Evolutionary conservation across 2,888 invertebrate genomes (phyloP).

Genomic region (Octodonta nipae): DNA sequence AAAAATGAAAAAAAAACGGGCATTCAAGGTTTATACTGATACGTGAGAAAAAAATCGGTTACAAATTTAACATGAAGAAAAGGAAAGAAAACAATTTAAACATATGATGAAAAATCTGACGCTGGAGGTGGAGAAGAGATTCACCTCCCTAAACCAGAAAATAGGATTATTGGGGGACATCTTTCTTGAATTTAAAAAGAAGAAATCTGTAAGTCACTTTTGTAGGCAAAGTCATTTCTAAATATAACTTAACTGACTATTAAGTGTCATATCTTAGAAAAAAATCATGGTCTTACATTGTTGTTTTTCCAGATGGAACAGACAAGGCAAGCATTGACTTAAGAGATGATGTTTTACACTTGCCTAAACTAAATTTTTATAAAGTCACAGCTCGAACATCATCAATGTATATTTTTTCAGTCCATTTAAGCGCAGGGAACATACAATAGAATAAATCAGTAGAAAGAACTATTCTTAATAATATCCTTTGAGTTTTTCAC

Average conservation of each 20-base stretch:
- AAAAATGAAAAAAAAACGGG: neutral
- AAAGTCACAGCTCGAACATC: neutral
- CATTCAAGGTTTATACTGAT: neutral
- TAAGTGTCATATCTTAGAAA: neutral
- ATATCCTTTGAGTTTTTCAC: neutral
- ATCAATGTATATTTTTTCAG: neutral
- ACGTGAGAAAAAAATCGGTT: neutral
- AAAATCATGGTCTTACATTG: neutral
- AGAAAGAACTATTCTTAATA: neutral
- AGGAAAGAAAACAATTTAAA: neutral
- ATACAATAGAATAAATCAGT: neutral
- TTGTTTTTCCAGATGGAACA: neutral
- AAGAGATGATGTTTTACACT: neutral
- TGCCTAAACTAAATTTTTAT: neutral
- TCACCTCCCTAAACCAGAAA: neutral
- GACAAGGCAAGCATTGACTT: neutral
- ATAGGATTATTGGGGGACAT: neutral
- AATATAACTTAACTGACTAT: neutral
- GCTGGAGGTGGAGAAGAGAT: neutral
- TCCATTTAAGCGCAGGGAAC: neutral
- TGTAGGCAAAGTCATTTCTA: neutral
- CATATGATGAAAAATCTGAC: neutral
- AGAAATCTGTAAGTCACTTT: neutral
- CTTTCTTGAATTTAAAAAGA: neutral
- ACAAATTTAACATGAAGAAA: neutral